Conservation (phyloP, 1,140 invertebrate species). For the Bombus cullumanus region DNA sequence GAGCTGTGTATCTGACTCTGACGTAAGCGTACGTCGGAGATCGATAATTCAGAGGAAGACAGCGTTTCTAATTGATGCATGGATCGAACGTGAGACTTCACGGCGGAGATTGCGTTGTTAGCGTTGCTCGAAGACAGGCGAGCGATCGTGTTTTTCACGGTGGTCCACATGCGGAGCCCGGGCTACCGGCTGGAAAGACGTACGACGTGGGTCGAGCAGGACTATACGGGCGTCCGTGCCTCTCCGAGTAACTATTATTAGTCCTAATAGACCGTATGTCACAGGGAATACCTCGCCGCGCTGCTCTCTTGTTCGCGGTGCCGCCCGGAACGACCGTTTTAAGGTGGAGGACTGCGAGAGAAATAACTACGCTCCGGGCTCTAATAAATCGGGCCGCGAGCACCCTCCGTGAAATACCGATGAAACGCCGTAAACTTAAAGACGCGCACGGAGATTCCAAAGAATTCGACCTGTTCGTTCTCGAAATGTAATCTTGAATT, state of each 20-base stretch:
- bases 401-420: not conserved
- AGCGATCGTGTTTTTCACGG: slow-evolving; percentile 14
- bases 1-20: too few relatives aligned
- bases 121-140: slow-evolving; percentile 13
- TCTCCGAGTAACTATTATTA: slow-evolving; percentile 77
- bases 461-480: not conserved
- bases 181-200: slow-evolving; percentile 13
- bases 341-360: slow-evolving; percentile 16
- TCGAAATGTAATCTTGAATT: not conserved
- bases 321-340: slow-evolving; percentile 2
- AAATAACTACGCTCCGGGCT: not conserved
- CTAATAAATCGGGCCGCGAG: slow-evolving; percentile 3
- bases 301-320: slow-evolving; percentile 13
- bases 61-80: slow-evolving; percentile 4
- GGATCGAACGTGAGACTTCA: slow-evolving; percentile 21
- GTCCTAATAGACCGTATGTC: slow-evolving; percentile 81
- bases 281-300: slow-evolving; percentile 54
- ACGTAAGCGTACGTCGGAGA: not conserved
- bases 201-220: slow-evolving; percentile 17
- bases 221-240: slow-evolving; percentile 37
- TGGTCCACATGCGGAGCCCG: not conserved
- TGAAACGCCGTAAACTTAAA: not conserved
- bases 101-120: not conserved
- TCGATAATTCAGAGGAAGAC: not conserved
- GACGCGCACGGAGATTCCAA: too few relatives aligned